phyloP scores from a whole-genome alignment of 2,888 invertebrate genomes.

The Antheraea assamensis region DNA sequence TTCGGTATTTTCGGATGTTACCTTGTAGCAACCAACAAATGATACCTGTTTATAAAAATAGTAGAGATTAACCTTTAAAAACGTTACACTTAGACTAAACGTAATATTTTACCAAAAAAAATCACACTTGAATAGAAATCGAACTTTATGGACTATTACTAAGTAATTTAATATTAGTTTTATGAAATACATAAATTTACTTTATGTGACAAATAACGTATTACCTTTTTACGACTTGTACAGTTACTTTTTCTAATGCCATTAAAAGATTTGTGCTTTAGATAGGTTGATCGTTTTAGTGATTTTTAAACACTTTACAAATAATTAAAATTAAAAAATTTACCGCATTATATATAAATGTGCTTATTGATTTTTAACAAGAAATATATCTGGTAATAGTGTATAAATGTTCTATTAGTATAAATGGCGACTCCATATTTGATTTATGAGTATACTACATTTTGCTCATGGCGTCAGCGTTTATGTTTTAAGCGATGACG shows the following conservation, averaged over 20 bases:
- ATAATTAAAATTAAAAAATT: background rate
- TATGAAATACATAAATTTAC: background rate
- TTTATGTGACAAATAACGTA: background rate
- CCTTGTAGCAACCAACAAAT: no score
- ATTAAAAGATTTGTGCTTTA: background rate
- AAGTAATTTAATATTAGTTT: background rate
- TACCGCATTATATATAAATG: background rate
- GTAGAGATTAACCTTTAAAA: no score
- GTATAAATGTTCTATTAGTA: background rate
- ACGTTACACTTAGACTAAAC: background rate
- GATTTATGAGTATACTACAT: no score
- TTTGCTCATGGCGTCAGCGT: no score
- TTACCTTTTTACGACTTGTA: background rate
- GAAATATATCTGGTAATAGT: background rate
- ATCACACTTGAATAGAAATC: constrained; percentile 30
- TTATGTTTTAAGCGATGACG: no score
- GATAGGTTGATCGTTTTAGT: background rate
- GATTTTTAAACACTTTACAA: background rate
- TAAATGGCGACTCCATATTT: no score
- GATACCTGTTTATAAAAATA: no score
- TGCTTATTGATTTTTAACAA: background rate
- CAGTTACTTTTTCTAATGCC: background rate
- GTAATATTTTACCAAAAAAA: constrained; percentile 49
- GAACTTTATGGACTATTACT: background rate
- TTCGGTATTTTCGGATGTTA: no score